Percentiles rank a stretch among this genome's conserved stretches.
Evolutionary conservation across 2,888 invertebrate species (phyloP).

Genomic region (Aspidiotus destructor): DNA sequence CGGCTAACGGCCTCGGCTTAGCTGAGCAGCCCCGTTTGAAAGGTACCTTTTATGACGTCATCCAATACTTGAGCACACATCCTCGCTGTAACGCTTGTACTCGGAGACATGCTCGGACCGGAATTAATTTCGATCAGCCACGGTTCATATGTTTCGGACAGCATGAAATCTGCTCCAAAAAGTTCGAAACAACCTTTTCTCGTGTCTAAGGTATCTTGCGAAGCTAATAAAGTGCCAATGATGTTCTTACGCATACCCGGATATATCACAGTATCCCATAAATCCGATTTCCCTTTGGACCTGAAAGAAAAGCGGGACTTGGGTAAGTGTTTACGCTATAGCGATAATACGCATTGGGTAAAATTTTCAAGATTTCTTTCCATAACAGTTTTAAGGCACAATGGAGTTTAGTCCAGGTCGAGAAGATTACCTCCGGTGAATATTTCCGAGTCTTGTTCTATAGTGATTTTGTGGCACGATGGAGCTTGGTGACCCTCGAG

Average conservation of each 20-base stretch:
- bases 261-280: slow-evolving; percentile 67
- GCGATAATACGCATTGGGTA: too few relatives aligned
- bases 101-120: slow-evolving; percentile 69
- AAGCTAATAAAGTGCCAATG: slow-evolving; percentile 66
- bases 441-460: too few relatives aligned
- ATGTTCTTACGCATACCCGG: slow-evolving; percentile 77
- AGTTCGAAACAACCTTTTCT: slow-evolving; percentile 73
- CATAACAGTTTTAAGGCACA: too few relatives aligned
- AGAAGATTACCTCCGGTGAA: too few relatives aligned
- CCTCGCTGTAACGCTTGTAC: slow-evolving; percentile 70
- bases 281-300: slow-evolving; percentile 37
- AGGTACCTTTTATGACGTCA: slow-evolving; percentile 73
- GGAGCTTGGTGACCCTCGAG: too few relatives aligned
- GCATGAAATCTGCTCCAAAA: slow-evolving; percentile 86
- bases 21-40: too few relatives aligned
- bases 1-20: too few relatives aligned
- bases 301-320: background rate
- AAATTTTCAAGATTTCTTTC: background rate
- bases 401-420: too few relatives aligned
- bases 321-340: background rate
- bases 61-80: slow-evolving; percentile 71
- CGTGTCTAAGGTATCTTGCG: slow-evolving; percentile 60
- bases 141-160: slow-evolving; percentile 72
- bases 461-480: too few relatives aligned
- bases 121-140: slow-evolving; percentile 91